These are phyloP conservation scores for Subacronicta megacephala DNA, from an alignment of 2,888 invertebrate genomes.

Conservation along the genomic window DNA sequence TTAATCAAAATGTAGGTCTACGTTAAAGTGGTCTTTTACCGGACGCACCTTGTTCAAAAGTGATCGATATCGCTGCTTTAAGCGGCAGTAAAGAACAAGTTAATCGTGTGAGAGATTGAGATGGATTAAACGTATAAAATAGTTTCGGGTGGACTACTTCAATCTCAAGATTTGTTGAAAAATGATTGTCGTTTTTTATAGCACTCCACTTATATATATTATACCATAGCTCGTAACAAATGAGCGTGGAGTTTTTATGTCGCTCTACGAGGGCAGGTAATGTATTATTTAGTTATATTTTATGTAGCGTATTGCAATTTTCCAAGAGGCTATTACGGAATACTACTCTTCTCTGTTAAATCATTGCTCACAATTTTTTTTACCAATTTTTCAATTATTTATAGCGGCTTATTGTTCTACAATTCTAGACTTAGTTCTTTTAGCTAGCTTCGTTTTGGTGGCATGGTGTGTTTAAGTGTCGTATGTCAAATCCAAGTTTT, in stretches of 20 bases:
- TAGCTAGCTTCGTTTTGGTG: no score
- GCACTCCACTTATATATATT: slow-evolving; percentile 5
- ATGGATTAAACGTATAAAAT: slow-evolving; percentile 29
- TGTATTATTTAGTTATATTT: slow-evolving; percentile 14
- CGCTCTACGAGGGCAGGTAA: slow-evolving; percentile 1
- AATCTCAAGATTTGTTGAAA: slow-evolving; percentile 29
- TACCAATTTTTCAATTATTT: no score
- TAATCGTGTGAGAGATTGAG: slow-evolving; percentile 26
- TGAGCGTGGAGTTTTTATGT: slow-evolving; percentile 15
- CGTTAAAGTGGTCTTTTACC: slow-evolving; percentile 34
- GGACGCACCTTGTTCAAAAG: slow-evolving; percentile 39
- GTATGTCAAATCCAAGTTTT: no score
- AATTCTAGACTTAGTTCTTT: no score
- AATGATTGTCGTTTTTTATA: slow-evolving; percentile 26
- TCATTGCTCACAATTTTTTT: no score
- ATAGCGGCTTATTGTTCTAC: no score
- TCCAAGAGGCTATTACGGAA: no score
- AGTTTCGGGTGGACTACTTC: slow-evolving; percentile 15
- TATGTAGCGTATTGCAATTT: no score
- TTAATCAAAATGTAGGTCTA: slow-evolving; percentile 59
- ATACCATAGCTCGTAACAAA: slow-evolving; percentile 21
- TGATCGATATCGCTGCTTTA: slow-evolving; percentile 43
- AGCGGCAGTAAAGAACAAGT: slow-evolving; percentile 34
- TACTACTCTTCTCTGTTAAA: no score
- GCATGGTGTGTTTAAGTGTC: no score